Conservation (phyloP, 2,797 vertebrate genomes). For the Gymnoscopelus braueri region DNA sequence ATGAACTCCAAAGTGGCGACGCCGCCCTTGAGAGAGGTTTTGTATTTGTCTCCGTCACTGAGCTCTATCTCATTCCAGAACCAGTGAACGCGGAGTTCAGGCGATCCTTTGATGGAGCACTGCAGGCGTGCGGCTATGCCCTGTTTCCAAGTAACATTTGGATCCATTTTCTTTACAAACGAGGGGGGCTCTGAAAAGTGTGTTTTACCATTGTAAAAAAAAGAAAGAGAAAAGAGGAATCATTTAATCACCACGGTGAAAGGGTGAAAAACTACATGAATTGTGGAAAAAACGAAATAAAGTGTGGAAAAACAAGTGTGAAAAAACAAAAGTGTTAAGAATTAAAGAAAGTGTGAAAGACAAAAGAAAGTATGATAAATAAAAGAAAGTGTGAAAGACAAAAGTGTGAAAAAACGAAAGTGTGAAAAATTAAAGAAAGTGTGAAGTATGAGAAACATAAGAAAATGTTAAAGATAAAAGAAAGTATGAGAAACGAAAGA, state of each 20-base stretch:
- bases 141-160: conserved; percentile 93
- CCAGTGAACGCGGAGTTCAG: conserved; percentile 93
- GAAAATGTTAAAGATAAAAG: too few species aligned
- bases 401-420: not conserved
- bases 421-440: too few species aligned
- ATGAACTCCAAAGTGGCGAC: conserved; percentile 88
- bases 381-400: conserved; percentile 25
- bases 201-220: conserved; percentile 45
- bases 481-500: too few species aligned
- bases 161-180: conserved; percentile 95
- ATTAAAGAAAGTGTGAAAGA: not conserved
- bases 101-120: conserved; percentile 93
- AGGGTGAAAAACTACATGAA: conserved; percentile 21
- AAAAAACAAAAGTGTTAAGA: too few species aligned
- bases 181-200: conserved; percentile 89
- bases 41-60: conserved; percentile 87
- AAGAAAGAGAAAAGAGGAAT: conserved; percentile 16
- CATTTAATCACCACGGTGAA: conserved; percentile 8
- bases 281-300: too few species aligned
- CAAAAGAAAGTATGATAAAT: not conserved
- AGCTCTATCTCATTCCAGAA: conserved; percentile 95
- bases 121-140: conserved; percentile 90
- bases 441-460: too few species aligned
- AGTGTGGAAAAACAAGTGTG: not conserved
- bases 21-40: conserved; percentile 86